Conservation (phyloP, 2,797 vertebrate species). For the Pitangus sulphuratus region DNA sequence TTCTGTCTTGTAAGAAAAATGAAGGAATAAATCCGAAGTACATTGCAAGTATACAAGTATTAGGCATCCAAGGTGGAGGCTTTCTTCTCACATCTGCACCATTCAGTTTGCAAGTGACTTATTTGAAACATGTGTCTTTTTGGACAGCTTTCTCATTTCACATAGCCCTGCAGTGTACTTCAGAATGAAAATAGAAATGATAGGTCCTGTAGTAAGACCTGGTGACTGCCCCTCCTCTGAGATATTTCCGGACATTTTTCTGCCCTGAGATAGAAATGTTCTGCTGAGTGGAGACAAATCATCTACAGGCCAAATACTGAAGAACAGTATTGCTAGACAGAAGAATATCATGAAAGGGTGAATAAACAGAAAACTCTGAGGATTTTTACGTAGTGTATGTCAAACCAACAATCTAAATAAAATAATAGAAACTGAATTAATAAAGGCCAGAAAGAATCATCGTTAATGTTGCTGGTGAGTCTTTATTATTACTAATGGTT, state of each 20-base stretch:
- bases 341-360: background rate
- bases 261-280: background rate
- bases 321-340: background rate
- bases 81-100: background rate
- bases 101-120: background rate
- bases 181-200: background rate
- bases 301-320: background rate
- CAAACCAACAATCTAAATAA: background rate
- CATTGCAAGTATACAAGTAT: background rate
- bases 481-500: background rate
- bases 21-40: background rate
- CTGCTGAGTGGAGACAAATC: background rate
- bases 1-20: background rate
- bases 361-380: background rate
- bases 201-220: background rate
- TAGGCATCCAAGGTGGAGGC: background rate
- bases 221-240: background rate
- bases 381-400: background rate
- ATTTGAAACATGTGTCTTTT: background rate
- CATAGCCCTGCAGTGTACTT: background rate
- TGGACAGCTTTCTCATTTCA: slow-evolving; percentile 17
- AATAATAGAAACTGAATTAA: background rate
- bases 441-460: background rate
- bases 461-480: background rate
- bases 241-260: background rate